These are phyloP conservation scores for Polymixis flavicincta DNA, from an alignment of 2,888 invertebrate species.

Conservation along the genomic window DNA sequence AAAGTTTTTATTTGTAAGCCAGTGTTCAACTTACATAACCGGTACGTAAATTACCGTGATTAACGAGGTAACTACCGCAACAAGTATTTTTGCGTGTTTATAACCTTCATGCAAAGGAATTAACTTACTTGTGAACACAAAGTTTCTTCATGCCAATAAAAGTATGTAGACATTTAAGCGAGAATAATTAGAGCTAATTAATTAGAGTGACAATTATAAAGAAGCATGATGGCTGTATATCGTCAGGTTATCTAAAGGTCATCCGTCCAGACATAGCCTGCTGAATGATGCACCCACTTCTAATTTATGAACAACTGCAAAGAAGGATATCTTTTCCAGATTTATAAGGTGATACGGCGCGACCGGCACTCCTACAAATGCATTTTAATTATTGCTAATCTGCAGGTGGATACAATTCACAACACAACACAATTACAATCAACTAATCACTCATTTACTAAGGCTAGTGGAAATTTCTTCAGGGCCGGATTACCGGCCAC, in stretches of 20 bases:
- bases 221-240: conserved; percentile 2
- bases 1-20: conserved; percentile 12
- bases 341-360: neutral
- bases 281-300: conserved; percentile 2
- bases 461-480: conserved; percentile 40
- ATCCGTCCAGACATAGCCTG: conserved; percentile 1
- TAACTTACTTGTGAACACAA: neutral
- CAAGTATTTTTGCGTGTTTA: conserved; percentile 23
- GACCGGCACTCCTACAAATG: conserved; percentile 15
- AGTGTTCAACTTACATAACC: conserved; percentile 20
- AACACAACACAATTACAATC: too few species aligned
- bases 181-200: conserved; percentile 4
- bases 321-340: neutral
- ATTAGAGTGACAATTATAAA: conserved; percentile 14
- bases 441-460: conserved; percentile 20
- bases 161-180: neutral
- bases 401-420: conserved; percentile 28
- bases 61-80: conserved; percentile 12
- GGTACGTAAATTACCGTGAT: neutral
- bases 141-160: neutral
- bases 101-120: neutral
- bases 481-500: neutral
- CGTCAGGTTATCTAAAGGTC: conserved; percentile 21
- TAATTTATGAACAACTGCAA: neutral
- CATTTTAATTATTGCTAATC: conserved; percentile 23